Evolutionary conservation across 2,797 vertebrate species (phyloP).

Genomic region (Gymnodraco acuticeps): DNA sequence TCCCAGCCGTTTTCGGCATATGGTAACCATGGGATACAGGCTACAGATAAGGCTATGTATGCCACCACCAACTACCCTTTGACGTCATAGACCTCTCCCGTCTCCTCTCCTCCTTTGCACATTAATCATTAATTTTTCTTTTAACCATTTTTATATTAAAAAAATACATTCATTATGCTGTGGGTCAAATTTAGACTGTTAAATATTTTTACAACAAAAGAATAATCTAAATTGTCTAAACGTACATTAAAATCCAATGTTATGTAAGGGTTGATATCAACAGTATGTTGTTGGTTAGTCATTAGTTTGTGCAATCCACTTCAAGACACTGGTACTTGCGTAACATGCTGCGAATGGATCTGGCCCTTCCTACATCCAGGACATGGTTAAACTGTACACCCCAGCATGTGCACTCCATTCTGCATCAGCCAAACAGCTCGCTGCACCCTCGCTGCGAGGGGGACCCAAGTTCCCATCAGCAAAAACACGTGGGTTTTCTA

Average conservation of each 20-base stretch:
- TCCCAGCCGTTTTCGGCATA: slow-evolving; percentile 77
- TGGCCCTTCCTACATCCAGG: too few species aligned
- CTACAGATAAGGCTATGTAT: slow-evolving; percentile 63
- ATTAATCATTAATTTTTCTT: background rate
- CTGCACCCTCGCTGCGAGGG: too few species aligned
- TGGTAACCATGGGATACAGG: slow-evolving; percentile 80
- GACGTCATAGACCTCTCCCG: slow-evolving; percentile 60
- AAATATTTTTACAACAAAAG: background rate
- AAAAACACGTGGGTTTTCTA: too few species aligned
- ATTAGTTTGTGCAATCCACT: too few species aligned
- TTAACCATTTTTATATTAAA: background rate
- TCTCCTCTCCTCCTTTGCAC: background rate
- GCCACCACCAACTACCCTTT: slow-evolving; percentile 68
- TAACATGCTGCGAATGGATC: too few species aligned
- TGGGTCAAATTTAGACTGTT: background rate
- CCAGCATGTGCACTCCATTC: too few species aligned
- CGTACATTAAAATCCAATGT: too few species aligned
- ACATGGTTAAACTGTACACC: too few species aligned
- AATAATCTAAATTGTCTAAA: background rate
- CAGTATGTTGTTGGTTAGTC: too few species aligned
- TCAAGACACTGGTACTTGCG: too few species aligned
- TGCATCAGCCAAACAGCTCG: too few species aligned
- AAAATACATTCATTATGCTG: background rate
- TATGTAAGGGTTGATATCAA: background rate
- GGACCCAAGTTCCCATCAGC: too few species aligned